Evolutionary conservation across 2,113 vertebrate species (phyloP).

Genomic region (Origma solitaria): DNA sequence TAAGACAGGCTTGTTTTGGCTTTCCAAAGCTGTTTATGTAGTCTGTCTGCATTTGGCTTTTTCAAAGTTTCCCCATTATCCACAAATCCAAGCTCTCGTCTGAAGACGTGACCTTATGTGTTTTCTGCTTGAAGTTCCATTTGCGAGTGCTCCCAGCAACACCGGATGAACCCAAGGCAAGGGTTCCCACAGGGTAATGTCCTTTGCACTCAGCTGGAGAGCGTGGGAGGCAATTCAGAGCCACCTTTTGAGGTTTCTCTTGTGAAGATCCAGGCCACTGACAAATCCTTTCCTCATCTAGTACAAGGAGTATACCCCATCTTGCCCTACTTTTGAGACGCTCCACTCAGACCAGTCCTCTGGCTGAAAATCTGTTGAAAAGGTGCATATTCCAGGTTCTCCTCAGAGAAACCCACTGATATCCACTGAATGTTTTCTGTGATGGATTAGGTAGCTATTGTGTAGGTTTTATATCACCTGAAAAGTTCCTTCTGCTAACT

Average conservation of each 20-base stretch:
- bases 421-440: background rate
- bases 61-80: background rate
- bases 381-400: background rate
- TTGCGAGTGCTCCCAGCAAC: background rate
- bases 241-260: background rate
- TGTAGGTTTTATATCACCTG: background rate
- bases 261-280: background rate
- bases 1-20: background rate
- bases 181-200: background rate
- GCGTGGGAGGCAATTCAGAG: background rate
- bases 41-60: background rate
- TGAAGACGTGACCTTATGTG: background rate
- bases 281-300: background rate
- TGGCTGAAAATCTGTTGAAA: background rate
- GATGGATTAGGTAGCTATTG: background rate
- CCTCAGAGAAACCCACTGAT: background rate
- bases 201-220: background rate
- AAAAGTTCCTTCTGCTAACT: background rate
- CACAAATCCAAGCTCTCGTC: background rate
- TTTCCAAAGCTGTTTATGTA: background rate
- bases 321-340: background rate
- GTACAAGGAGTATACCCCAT: background rate
- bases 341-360: background rate
- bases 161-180: background rate
- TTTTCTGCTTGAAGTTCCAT: background rate